Evolutionary conservation across 2,888 invertebrate genomes (phyloP).

Genomic region (Thymelicus lineola): DNA sequence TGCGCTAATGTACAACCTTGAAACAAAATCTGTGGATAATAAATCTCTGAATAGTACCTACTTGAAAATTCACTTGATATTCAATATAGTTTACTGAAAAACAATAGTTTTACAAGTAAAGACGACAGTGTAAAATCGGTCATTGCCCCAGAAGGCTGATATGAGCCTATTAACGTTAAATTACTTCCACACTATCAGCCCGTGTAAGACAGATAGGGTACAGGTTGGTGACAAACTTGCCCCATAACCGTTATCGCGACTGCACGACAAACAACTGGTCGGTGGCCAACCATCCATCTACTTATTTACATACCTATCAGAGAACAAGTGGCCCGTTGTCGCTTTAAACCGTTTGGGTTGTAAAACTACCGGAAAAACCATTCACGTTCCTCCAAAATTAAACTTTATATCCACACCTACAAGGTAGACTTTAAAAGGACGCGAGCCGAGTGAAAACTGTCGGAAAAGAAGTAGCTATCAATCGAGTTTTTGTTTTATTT

Average conservation of each 20-base stretch:
- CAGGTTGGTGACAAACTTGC: conserved; percentile 50
- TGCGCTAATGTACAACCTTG: no score
- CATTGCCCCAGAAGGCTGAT: conserved; percentile 27
- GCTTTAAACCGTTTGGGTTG: conserved; percentile 63
- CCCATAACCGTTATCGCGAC: conserved; percentile 52
- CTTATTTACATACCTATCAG: conserved; percentile 82
- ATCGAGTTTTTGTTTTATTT: conserved; percentile 40
- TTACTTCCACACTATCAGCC: conserved; percentile 15
- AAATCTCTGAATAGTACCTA: no score
- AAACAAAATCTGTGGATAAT: no score
- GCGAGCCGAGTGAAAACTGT: conserved; percentile 54
- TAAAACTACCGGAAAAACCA: conserved; percentile 77
- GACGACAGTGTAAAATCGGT: conserved; percentile 32
- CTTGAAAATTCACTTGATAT: no score
- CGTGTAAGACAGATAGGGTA: conserved; percentile 35
- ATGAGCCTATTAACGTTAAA: conserved; percentile 32
- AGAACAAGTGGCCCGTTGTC: conserved; percentile 79
- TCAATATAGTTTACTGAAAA: no score
- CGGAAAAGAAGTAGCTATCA: conserved; percentile 50
- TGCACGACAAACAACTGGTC: conserved; percentile 60
- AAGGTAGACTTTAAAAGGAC: conserved; percentile 45
- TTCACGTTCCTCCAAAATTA: neutral
- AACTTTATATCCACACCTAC: conserved; percentile 42
- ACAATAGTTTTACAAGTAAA: neutral
- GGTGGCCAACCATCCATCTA: conserved; percentile 81